Evolutionary conservation across 2,113 vertebrate species (phyloP).

Genomic region (Candoia aspera): DNA sequence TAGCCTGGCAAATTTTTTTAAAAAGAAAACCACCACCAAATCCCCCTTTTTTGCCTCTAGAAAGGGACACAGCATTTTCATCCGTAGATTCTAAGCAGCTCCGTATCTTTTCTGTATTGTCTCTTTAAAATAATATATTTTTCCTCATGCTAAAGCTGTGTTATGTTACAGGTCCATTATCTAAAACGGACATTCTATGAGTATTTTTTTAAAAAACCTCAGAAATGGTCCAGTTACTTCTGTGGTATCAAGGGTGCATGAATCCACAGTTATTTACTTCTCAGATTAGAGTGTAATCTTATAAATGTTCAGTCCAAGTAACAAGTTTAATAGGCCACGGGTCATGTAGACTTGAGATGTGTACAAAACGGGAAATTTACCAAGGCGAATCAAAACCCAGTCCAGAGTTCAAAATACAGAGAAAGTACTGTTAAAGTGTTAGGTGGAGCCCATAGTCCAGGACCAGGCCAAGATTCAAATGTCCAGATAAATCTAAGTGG

Average conservation of each 20-base stretch:
- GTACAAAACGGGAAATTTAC: background rate
- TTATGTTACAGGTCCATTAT: conserved; percentile 70
- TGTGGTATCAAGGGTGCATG: background rate
- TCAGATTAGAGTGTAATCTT: background rate
- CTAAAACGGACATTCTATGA: background rate
- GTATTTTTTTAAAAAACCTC: background rate
- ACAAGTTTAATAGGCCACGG: background rate
- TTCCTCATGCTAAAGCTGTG: conserved; percentile 80
- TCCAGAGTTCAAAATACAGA: background rate
- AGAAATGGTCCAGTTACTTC: background rate
- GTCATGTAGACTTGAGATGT: background rate
- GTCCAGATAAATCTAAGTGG: background rate
- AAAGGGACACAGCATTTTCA: conserved; percentile 77
- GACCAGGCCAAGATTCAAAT: background rate
- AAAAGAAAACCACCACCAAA: conserved; percentile 36
- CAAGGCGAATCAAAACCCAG: background rate
- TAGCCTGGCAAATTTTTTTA: conserved; percentile 42
- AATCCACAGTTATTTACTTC: background rate
- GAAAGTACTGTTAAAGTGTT: background rate
- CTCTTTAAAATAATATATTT: conserved; percentile 66
- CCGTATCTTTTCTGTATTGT: conserved; percentile 71
- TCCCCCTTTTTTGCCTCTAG: conserved; percentile 75
- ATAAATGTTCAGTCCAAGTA: background rate
- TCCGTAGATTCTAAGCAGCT: conserved; percentile 70
- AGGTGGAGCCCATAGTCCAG: background rate